Evolutionary conservation across 2,797 vertebrate species (phyloP), one percentile per base, ranked within the genome.

Genomic region (Pterois miles): DNA sequence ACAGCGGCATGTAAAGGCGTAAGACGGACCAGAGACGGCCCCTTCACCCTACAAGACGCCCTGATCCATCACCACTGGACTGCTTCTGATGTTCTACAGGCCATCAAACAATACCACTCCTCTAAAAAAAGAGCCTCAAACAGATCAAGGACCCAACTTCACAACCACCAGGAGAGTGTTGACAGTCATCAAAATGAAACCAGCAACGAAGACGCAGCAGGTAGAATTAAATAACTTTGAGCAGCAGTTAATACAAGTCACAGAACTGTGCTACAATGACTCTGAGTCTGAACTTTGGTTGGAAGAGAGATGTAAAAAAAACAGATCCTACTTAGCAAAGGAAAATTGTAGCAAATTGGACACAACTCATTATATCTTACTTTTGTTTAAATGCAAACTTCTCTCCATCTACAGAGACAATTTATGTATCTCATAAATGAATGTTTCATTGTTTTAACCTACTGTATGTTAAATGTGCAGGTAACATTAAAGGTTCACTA

Each of bases 61-160:
- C 95, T 99, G 67, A 95, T 92, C 2, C 95, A 86, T 48, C 90
- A 94, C 3, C 96, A 93, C 56, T 99, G 98, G 98, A 84, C 96
- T 34, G 88, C 96, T 40, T 68, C 78, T 5, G 94, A 93, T 9
- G 72, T 99, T 59, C 86, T 50, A 84, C 82, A 80, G 0, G 96
- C 97, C 0, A 89, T 99, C 18, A 46, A 65, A 52, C 74, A 86
- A 9, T 88, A 92, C 77, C 85, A 83, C 64, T 33, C 74, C 2
- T 67, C 74, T 6, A 91, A 88, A 64, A 92, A 74, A 22, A 65
- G 0, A 80, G 74, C 0, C 65, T 34, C n/a, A n/a, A 31, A 25
- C n/a, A 23, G 36, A 73, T 22, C 9, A 59, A 73, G 18, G 43
- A 71, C 25, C 14, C 48, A 31, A 10, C 2, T 5, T 43, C 65